Evolutionary conservation across 2,888 invertebrate genomes (phyloP), one percentile per base, ranked within the genome.

Genomic region (Anodontia alba): DNA sequence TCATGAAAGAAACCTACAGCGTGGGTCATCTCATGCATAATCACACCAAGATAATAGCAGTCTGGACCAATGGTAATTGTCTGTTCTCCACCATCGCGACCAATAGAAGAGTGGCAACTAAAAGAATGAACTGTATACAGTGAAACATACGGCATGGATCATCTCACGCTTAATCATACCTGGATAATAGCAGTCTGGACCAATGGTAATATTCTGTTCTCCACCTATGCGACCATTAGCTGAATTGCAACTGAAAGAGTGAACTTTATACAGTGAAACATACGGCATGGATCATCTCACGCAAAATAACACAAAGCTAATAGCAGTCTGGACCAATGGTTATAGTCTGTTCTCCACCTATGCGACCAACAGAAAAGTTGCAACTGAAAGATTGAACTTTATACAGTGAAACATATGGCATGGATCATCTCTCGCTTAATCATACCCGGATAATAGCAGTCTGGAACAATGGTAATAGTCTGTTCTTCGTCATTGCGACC

Each of bases 1-100:
- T 85, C 85, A 51, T 85, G 85, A 51, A 82, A 85, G 77, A 85
- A 85, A 0, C 85, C 85, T 1, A 76, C 82, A 1, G 85, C 85
- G 46, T 85, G 85, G 12, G 77, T 85, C 80, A 85, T 74, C 46
- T 85, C 85, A 46, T 85, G 85, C 54, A 85, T 36, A 8, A 85
- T 70, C 12, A 85, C 85, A 43, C 85, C 85, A 2, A 75, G 75
- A 66, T 82, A 85, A 54, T 78, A 82, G 70, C 85, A 85, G 51
- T 74, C 71, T 15, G 51, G 43, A 26, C 82, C 85, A 15, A 85
- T 43, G 5, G 78, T 73, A 15, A 85, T 70, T 23, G 74, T 71
- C 51, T 85, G 85, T 49, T 75, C 76, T 0, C 85, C 85, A 29
- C 82, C 82, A 57, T 82, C 85, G 29, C 82, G 74, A 15, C 85